Conservation (phyloP, 2,888 invertebrate species). For the Scaeva pyrastri region DNA sequence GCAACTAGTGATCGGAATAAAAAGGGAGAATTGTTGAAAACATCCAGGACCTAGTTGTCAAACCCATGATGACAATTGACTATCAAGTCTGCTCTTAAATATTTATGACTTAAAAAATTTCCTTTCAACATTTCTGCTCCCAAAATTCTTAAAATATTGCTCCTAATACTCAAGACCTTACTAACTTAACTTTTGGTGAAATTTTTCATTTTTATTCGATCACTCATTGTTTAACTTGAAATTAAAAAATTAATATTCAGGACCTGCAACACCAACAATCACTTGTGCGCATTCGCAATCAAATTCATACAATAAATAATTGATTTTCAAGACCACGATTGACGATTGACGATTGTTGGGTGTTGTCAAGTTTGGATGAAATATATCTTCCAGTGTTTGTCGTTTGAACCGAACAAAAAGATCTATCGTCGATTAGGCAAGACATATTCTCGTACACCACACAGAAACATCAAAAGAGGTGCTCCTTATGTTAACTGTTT, state of each 20-base stretch:
- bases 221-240: not conserved
- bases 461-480: not conserved
- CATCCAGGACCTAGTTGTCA: too few species aligned
- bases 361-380: slow-evolving; percentile 40
- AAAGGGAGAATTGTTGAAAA: too few species aligned
- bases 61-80: too few species aligned
- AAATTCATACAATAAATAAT: slow-evolving; percentile 27
- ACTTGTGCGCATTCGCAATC: slow-evolving; percentile 35
- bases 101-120: too few species aligned
- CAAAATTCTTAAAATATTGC: too few species aligned
- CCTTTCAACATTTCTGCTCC: too few species aligned
- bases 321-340: slow-evolving; percentile 45
- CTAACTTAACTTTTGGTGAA: not conserved
- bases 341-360: slow-evolving; percentile 13
- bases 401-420: slow-evolving; percentile 16
- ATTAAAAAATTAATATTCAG: slow-evolving; percentile 22
- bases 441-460: slow-evolving; percentile 32
- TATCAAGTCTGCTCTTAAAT: too few species aligned
- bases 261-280: slow-evolving; percentile 16
- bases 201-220: not conserved
- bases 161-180: too few species aligned
- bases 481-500: slow-evolving; percentile 21
- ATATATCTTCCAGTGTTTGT: slow-evolving; percentile 44
- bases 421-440: slow-evolving; percentile 29
- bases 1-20: too few species aligned